These are phyloP conservation scores for Desmophyllum pertusum DNA, from an alignment of 92 coral and sea anemone genomes.

Conservation along the genomic window DNA sequence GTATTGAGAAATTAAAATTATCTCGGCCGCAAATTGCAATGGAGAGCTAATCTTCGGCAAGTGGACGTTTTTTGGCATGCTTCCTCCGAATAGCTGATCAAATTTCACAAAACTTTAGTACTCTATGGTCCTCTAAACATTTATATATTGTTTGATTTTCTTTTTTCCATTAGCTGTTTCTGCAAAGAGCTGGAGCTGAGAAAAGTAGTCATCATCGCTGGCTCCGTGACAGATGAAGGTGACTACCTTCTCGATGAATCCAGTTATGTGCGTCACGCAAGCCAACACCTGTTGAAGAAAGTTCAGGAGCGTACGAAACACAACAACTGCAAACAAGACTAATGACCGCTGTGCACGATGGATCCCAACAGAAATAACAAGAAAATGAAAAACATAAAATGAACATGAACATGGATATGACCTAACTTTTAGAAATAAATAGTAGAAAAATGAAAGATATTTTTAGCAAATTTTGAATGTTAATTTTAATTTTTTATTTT, in stretches of 20 bases:
- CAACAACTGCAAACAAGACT: slow-evolving; percentile 15
- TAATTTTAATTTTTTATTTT: background rate
- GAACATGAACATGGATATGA: background rate
- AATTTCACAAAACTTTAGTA: no score
- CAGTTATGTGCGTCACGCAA: slow-evolving; percentile 37
- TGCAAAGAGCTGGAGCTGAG: slow-evolving; percentile 32
- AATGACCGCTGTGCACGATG: background rate
- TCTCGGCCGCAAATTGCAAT: no score
- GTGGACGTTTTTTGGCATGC: no score
- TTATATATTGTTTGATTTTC: background rate
- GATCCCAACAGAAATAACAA: background rate
- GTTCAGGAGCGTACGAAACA: slow-evolving; percentile 35
- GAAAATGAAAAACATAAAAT: background rate
- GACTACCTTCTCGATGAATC: slow-evolving; percentile 26
- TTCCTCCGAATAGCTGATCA: no score
- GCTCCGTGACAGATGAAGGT: slow-evolving; percentile 24
- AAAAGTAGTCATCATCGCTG: slow-evolving; percentile 25
- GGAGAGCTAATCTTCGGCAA: no score
- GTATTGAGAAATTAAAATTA: no score
- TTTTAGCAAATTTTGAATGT: background rate
- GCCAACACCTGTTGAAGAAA: slow-evolving; percentile 25
- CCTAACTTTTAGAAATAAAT: background rate
- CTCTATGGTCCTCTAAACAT: background rate
- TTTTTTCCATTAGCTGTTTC: slow-evolving; percentile 17
- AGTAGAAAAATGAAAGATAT: no score